phyloP scores from a whole-genome alignment of 2,113 vertebrate species.

The Peucedramus taeniatus region DNA sequence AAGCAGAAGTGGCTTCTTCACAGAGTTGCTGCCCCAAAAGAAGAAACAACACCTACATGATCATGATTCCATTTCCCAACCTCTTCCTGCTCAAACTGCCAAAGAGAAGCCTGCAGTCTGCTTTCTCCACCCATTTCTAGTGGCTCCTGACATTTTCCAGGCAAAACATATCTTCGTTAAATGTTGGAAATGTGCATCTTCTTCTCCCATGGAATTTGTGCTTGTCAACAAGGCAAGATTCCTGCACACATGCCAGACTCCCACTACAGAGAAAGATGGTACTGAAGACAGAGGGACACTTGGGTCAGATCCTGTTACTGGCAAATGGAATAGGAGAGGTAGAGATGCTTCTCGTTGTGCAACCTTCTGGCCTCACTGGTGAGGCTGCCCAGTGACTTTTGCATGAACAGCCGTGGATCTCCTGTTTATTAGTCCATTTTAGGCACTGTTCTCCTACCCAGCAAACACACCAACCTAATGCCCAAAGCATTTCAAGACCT shows the following conservation, averaged over 20 bases:
- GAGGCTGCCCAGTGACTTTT: background rate
- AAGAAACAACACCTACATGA: background rate
- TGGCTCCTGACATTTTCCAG: background rate
- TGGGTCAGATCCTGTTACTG: background rate
- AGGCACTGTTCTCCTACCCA: background rate
- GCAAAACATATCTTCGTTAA: background rate
- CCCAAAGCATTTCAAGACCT: background rate
- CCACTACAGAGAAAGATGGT: background rate
- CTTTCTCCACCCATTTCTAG: background rate
- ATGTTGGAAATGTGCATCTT: background rate
- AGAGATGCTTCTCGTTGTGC: background rate
- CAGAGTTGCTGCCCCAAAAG: background rate
- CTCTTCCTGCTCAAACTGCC: background rate
- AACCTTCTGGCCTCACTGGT: background rate
- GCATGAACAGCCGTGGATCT: fast-evolving
- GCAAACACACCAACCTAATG: background rate
- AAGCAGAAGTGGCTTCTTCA: conserved; percentile 17
- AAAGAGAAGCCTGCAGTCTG: background rate
- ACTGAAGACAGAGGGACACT: background rate
- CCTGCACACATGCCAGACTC: background rate
- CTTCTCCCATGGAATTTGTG: background rate
- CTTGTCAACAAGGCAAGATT: background rate
- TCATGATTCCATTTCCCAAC: background rate
- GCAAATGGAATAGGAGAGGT: background rate
- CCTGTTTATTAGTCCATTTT: background rate